Base-by-base conservation (phyloP, 2,888 invertebrate species). In the Eucriotettix oculatus region DNA sequence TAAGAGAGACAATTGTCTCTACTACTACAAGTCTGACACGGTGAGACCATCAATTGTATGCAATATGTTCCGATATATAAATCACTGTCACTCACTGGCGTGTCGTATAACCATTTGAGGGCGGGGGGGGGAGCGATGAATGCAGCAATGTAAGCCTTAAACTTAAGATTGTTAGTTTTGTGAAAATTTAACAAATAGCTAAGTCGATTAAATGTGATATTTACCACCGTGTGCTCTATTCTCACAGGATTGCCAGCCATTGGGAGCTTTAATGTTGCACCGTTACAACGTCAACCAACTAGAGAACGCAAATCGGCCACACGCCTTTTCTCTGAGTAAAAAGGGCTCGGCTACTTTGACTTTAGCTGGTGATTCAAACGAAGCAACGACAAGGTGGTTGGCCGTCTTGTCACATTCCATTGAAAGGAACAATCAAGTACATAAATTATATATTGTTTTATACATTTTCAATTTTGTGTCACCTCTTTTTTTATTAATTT, bases 21-120 rank as follows among this genome's bases (percentile, higher is more conserved):
- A 95, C 74, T 94, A 90, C 75, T 96, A 94, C 76, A 95, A 94
- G 78, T 88, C 87, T 68, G 90, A 92, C 74, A 79, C 85, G 73
- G 93, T 93, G 74, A 79, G 82, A 9, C 29, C 7, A 29, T 29
- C 7, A 29, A 29, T 29, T 29, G 2, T 29, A 29, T 29, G 29
- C 29, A 29, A 29, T 29, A 29, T 7, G 7, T 29, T 29, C 29
- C 7, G 29, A 5, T 29, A 29, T 29, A 29, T 29, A 29, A 29
- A 29, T 29, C 29, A 29, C 2, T 29, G 3, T 29, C 7, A 29
- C 29, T 29, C 7, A 2, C 2, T 29, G 29, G 29, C 29, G 7
- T 29, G 7, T 29, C 29, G 7, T 29, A 29, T 29, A 29, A 29
- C n/a, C n/a, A n/a, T n/a, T n/a, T n/a, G n/a, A n/a, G n/a, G n/a